A percentile compares a stretch with the other conserved stretches of the same genome.
Evolutionary conservation across 2,888 invertebrate genomes (phyloP).

Genomic region (Eupithecia insigniata): DNA sequence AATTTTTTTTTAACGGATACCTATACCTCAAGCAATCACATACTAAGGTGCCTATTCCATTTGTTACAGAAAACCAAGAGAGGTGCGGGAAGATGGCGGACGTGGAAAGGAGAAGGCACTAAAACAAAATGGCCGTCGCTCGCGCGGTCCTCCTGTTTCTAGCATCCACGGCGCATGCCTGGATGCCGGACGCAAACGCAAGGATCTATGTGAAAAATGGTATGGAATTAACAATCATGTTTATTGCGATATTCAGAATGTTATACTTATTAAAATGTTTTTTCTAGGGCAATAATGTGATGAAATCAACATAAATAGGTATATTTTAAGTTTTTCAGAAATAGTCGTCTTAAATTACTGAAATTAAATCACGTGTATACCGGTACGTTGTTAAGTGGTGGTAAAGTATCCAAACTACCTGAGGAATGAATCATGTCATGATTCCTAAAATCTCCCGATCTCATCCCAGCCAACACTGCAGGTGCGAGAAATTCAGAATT

Average conservation of each 20-base stretch:
- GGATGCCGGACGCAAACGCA: constrained; percentile 89
- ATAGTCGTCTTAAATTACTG: not conserved
- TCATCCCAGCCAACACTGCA: constrained; percentile 47
- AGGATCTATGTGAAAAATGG: constrained; percentile 87
- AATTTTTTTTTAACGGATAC: not conserved
- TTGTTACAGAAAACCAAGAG: constrained; percentile 68
- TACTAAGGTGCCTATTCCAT: constrained; percentile 25
- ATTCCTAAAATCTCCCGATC: constrained; percentile 36
- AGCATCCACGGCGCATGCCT: constrained; percentile 85
- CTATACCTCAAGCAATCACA: constrained; percentile 7
- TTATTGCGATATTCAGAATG: not conserved
- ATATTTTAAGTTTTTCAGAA: not conserved
- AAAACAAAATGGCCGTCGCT: constrained; percentile 78
- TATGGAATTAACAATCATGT: constrained; percentile 48
- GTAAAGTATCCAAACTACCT: not conserved
- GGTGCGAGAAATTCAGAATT: constrained; percentile 59
- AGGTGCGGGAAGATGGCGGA: constrained; percentile 69
- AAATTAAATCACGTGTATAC: not conserved
- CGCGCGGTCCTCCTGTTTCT: constrained; percentile 84
- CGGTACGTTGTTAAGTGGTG: not conserved
- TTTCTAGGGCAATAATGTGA: not conserved
- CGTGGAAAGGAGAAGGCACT: constrained; percentile 69
- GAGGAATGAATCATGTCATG: constrained; percentile 20
- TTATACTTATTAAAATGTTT: not conserved
- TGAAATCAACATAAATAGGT: no score